Percentiles rank a stretch among this genome's conserved stretches.
Evolutionary conservation across 2,797 vertebrate genomes (phyloP).

Genomic region (Limosa lapponica): DNA sequence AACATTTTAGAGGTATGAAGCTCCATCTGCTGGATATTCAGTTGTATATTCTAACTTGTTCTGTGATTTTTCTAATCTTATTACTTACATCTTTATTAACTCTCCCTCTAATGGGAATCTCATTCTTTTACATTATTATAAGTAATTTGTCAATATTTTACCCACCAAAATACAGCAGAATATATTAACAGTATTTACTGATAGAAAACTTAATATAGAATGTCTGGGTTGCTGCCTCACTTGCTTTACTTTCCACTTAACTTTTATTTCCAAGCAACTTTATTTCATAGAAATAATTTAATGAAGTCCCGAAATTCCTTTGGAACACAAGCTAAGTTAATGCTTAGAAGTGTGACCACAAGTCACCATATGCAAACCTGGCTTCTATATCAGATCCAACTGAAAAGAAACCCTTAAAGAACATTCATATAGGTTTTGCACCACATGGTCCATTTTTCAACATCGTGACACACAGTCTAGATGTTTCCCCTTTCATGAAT

Average conservation of each 20-base stretch:
- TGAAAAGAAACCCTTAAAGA: neutral
- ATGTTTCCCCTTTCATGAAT: neutral
- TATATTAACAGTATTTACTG: neutral
- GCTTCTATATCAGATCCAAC: neutral
- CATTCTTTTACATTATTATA: neutral
- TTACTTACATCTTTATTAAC: neutral
- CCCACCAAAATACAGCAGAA: neutral
- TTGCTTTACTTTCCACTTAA: neutral
- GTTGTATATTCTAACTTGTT: neutral
- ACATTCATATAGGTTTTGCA: neutral
- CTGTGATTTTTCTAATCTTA: neutral
- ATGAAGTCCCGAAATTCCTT: neutral
- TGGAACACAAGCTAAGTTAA: neutral
- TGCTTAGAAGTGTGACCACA: neutral
- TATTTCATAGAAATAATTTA: neutral
- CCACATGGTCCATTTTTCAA: neutral
- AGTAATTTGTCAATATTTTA: neutral
- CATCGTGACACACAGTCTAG: neutral
- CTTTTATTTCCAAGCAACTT: neutral
- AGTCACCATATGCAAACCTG: neutral
- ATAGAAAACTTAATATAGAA: neutral
- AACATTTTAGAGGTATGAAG: slow-evolving; percentile 59
- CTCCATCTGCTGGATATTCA: slow-evolving; percentile 76
- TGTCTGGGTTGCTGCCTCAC: neutral
- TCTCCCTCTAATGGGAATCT: neutral